Conservation (phyloP, 1,140 invertebrate genomes). For the Micrasema longulum region DNA sequence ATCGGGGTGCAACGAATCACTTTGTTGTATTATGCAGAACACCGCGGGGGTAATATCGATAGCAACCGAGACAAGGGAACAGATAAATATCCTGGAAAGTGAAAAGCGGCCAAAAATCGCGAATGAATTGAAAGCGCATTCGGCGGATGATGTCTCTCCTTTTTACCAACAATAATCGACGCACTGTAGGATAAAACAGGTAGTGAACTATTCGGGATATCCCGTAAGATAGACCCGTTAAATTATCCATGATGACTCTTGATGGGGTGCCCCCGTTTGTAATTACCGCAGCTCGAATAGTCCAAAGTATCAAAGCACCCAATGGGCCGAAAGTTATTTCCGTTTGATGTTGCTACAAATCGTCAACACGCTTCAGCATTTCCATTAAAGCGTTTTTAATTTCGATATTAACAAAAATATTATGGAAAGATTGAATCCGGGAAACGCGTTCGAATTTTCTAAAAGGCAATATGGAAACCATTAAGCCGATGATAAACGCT, state of each 20-base stretch:
- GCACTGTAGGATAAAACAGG: no score
- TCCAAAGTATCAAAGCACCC: background rate
- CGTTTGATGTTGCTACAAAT: constrained; percentile 2
- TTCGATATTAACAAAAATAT: constrained; percentile 1
- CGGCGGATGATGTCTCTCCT: constrained; percentile 13
- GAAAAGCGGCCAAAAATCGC: constrained; percentile 9
- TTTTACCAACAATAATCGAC: background rate
- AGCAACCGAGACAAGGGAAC: constrained; percentile 27
- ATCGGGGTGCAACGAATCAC: constrained; percentile 7
- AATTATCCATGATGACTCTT: constrained; percentile 7
- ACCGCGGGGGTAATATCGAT: constrained; percentile 16
- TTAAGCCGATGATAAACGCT: no score
- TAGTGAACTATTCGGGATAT: no score
- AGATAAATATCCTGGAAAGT: constrained; percentile 12
- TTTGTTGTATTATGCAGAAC: background rate
- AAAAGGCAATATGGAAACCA: no score
- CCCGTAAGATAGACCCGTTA: background rate
- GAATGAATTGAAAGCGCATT: constrained; percentile 26
- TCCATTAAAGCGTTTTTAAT: background rate
- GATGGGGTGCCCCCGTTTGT: constrained; percentile 19
- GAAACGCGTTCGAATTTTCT: no score
- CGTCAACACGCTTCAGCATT: constrained; percentile 4
- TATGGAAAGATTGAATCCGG: background rate
- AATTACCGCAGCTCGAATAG: background rate
- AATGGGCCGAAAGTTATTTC: constrained; percentile 5